A percentile compares a stretch with the other conserved stretches of the same genome.
Conservation (phyloP, 2,113 vertebrate genomes). For the Trematocara macrostoma region DNA sequence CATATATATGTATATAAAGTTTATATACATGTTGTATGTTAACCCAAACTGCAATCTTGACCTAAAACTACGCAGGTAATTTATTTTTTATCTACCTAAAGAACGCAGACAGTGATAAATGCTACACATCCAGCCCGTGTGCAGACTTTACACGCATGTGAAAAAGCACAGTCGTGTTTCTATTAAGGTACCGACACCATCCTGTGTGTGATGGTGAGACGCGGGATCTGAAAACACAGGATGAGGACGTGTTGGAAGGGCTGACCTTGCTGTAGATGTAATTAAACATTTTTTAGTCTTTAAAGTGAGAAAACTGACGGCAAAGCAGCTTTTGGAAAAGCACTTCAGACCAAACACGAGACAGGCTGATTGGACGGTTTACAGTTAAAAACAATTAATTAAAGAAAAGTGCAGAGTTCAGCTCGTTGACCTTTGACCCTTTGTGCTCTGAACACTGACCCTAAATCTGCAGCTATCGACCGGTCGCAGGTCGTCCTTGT, state of each 20-base stretch:
- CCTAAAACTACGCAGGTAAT: not conserved
- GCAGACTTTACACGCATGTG: no score
- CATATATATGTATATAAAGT: not conserved
- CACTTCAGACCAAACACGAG: not conserved
- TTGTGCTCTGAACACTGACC: not conserved
- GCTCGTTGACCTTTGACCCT: not conserved
- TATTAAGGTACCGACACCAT: no score
- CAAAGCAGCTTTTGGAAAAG: not conserved
- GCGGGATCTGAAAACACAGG: no score
- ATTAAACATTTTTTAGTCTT: not conserved
- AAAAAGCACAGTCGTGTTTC: no score
- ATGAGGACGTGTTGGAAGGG: no score
- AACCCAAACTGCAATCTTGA: not conserved
- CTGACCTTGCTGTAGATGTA: not conserved
- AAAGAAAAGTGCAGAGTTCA: not conserved
- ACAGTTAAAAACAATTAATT: not conserved
- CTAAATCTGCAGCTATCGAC: not conserved
- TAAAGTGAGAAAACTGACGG: not conserved
- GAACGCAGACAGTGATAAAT: not conserved
- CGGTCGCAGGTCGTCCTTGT: not conserved
- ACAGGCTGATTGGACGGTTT: not conserved
- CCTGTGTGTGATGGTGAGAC: no score
- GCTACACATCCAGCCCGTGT: not conserved
- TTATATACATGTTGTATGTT: not conserved
- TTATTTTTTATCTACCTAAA: not conserved